These are phyloP conservation scores for Miltochrista miniata DNA, from an alignment of 2,888 invertebrate genomes.

Conservation along the genomic window DNA sequence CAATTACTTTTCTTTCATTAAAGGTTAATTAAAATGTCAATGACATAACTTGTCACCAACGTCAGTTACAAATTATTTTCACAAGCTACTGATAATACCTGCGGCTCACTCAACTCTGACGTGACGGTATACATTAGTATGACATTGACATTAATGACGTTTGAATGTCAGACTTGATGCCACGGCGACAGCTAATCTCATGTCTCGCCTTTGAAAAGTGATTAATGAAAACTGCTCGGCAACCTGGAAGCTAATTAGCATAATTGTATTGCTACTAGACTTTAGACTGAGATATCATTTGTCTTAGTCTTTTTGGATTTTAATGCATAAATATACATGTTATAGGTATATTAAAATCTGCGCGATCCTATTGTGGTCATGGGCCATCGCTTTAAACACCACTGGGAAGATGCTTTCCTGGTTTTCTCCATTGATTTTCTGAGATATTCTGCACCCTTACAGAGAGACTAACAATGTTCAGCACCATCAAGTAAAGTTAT, in stretches of 20 bases:
- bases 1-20: constrained; percentile 2
- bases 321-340: too few species aligned
- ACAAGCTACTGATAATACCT: constrained; percentile 5
- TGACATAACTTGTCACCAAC: neutral
- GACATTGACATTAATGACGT: constrained; percentile 37
- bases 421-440: too few species aligned
- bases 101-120: constrained; percentile 3
- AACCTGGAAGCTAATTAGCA: constrained; percentile 3
- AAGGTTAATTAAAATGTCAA: constrained; percentile 7
- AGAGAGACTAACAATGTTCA: too few species aligned
- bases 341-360: too few species aligned
- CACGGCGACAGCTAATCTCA: constrained; percentile 25
- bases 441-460: too few species aligned
- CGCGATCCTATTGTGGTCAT: too few species aligned
- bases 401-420: too few species aligned
- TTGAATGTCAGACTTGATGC: constrained; percentile 31
- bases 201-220: constrained; percentile 12
- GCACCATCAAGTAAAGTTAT: too few species aligned
- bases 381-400: too few species aligned
- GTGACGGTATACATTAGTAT: constrained; percentile 18
- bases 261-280: neutral
- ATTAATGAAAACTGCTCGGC: constrained; percentile 11
- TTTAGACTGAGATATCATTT: neutral
- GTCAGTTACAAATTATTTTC: constrained; percentile 2
- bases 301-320: too few species aligned